Evolutionary conservation across 2,113 vertebrate species (phyloP).

Genomic region (Puma concolor): DNA sequence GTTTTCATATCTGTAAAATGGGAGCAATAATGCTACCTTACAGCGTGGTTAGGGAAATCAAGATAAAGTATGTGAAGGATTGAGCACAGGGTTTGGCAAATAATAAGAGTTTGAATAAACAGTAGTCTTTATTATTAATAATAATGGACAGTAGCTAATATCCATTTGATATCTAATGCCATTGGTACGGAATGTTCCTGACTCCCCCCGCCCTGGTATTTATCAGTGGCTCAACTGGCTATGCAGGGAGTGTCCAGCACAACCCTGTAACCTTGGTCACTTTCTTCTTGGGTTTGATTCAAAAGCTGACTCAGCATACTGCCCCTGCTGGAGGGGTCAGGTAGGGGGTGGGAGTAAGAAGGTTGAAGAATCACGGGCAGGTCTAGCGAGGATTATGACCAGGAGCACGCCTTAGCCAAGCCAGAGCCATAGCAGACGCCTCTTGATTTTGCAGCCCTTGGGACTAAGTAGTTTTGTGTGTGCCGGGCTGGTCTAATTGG

Average conservation of each 20-base stretch:
- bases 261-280: background rate
- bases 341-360: background rate
- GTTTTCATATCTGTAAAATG: background rate
- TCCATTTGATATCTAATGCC: background rate
- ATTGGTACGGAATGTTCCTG: background rate
- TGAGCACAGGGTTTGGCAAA: background rate
- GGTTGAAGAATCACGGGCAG: background rate
- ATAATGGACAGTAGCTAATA: background rate
- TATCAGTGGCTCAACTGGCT: constrained; percentile 7
- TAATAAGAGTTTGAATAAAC: background rate
- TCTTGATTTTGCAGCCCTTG: background rate
- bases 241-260: background rate
- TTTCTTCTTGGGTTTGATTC: constrained; percentile 29
- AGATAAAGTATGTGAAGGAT: background rate
- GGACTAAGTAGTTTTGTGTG: background rate
- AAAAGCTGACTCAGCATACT: background rate
- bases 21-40: background rate
- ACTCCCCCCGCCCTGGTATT: background rate
- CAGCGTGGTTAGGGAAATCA: background rate
- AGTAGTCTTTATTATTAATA: constrained; percentile 8
- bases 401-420: background rate
- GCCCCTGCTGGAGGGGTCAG: background rate
- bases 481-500: background rate
- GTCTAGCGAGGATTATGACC: background rate
- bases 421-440: background rate